Evolutionary conservation across 2,888 invertebrate genomes (phyloP).

Genomic region (Galerucella calmariensis): DNA sequence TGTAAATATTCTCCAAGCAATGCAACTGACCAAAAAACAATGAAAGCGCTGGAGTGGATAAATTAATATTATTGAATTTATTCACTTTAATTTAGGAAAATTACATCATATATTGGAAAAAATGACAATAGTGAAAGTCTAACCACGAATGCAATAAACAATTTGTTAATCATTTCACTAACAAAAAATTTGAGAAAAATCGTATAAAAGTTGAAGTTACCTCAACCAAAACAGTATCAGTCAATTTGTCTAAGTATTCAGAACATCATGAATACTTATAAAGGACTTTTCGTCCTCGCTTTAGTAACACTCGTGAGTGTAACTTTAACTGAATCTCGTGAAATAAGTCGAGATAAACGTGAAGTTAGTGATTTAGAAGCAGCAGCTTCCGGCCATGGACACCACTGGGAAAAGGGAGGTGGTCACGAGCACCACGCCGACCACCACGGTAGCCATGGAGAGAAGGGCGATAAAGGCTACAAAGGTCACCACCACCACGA

Average conservation of each 20-base stretch:
- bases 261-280: slow-evolving; percentile 64
- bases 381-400: slow-evolving; percentile 68
- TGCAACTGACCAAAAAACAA: slow-evolving; percentile 41
- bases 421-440: slow-evolving; percentile 69
- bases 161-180: slow-evolving; percentile 59
- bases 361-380: slow-evolving; percentile 66
- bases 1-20: slow-evolving; percentile 40
- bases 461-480: slow-evolving; percentile 75
- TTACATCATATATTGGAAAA: slow-evolving; percentile 55
- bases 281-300: slow-evolving; percentile 79
- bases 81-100: slow-evolving; percentile 40
- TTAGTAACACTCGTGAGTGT: slow-evolving; percentile 66
- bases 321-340: slow-evolving; percentile 66
- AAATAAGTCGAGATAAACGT: slow-evolving; percentile 66
- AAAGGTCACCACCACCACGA: slow-evolving; percentile 74
- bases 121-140: slow-evolving; percentile 56
- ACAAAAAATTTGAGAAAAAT: slow-evolving; percentile 52
- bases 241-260: slow-evolving; percentile 45
- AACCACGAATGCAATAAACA: slow-evolving; percentile 61
- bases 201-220: slow-evolving; percentile 55
- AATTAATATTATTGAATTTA: slow-evolving; percentile 41
- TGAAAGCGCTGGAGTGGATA: slow-evolving; percentile 39
- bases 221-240: slow-evolving; percentile 24
- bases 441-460: slow-evolving; percentile 69
- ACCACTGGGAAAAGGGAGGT: slow-evolving; percentile 67